Base-by-base conservation (phyloP, 2,113 vertebrate genomes). In the Hipposideros armiger region DNA sequence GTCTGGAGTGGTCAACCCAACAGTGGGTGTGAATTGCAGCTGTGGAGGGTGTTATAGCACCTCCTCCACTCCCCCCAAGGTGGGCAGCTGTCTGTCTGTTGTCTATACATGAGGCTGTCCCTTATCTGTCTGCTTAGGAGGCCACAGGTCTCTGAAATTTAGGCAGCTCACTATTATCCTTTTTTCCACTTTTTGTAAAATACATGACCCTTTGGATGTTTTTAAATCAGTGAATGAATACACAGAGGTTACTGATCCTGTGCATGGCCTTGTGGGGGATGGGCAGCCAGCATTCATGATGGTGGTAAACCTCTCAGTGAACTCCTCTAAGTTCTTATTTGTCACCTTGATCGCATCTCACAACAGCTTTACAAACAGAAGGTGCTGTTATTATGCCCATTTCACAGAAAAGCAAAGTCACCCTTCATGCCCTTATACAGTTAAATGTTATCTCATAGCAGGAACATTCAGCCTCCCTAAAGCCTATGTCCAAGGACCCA, bases 241-340 rank as follows among this genome's bases (percentile, higher is more conserved):
- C 22, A 1, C 28, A 4, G 10, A 3, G 3, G n/a, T 47, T 30
- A 19, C 62, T 24, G 11, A 30, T 6, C 69, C 22, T 11, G 0
- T 7, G 72, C 3, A 2, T 45, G 36, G 42, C 73, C 66, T 56
- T 3, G 0, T 19, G 5, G 15, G 11, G 2, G 58, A 3, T 19
- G 15, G 58, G 28, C 84, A 22, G 58, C 32, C 10, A 36, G 11
- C 3, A 0, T 13, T 30, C 58, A 2, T 0, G 19, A 32, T 20
- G 26, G 58, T 3, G 5, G 45, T 64, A 14, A 10, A 64, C 36
- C 40, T 42, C 83, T 10, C 1, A 11, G 36, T 16, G 50, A 7
- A 3, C 26, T 0, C 0, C 32, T 76, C 50, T 36, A 11, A 32
- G 30, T 50, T 62, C 70, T 73, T 7, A 0, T 45, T 11, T 13